Evolutionary conservation across 1,140 invertebrate genomes (phyloP).

Genomic region (Diachasmimorpha longicaudata): DNA sequence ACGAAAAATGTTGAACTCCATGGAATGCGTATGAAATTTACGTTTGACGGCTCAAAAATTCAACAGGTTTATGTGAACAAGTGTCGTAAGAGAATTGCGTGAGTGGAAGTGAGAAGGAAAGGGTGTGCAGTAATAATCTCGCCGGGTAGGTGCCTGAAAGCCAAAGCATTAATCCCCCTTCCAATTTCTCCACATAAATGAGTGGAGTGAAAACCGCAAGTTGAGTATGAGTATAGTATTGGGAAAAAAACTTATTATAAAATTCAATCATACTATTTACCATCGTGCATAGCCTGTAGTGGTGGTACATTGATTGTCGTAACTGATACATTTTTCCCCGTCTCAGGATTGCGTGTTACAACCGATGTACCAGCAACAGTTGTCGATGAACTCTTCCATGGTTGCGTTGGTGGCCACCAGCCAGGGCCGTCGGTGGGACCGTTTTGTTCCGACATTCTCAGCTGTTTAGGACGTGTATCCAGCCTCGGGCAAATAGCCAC

Average conservation of each 20-base stretch:
- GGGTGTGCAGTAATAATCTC: slow-evolving; percentile 24
- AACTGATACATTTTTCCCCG: slow-evolving; percentile 59
- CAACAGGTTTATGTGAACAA: not conserved
- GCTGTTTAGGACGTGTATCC: slow-evolving; percentile 41
- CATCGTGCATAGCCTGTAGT: slow-evolving; percentile 56
- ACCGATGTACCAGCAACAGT: not conserved
- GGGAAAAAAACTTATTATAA: too few relatives aligned
- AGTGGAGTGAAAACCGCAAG: not conserved
- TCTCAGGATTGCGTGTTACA: slow-evolving; percentile 41
- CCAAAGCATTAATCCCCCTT: slow-evolving; percentile 29
- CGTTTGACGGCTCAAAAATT: slow-evolving; percentile 15
- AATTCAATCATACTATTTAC: slow-evolving; percentile 39
- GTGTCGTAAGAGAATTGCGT: slow-evolving; percentile 22
- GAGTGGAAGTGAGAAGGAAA: not conserved
- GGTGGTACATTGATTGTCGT: slow-evolving; percentile 59
- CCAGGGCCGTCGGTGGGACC: slow-evolving; percentile 54
- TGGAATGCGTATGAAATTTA: slow-evolving; percentile 14
- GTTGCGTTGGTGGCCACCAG: slow-evolving; percentile 55
- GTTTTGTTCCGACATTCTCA: slow-evolving; percentile 62
- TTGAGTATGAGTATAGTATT: too few relatives aligned
- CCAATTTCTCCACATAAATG: not conserved
- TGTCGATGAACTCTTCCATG: slow-evolving; percentile 51
- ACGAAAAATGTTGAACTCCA: not conserved
- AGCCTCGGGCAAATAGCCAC: slow-evolving; percentile 28
- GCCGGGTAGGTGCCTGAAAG: slow-evolving; percentile 33